Evolutionary conservation across 2,797 vertebrate species (phyloP).

Genomic region (Tokudaia muenninki): DNA sequence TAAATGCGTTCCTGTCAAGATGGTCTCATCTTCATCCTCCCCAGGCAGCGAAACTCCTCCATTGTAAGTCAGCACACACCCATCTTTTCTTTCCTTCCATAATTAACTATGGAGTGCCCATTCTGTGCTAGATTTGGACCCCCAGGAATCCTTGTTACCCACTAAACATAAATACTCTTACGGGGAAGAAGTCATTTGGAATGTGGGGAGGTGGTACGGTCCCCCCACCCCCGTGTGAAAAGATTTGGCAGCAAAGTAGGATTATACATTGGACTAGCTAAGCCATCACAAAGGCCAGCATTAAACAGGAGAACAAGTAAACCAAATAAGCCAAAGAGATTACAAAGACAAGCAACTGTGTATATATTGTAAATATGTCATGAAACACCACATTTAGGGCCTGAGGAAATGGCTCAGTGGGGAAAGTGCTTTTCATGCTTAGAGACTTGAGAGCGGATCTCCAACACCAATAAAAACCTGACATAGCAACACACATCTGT

Average conservation of each 20-base stretch:
- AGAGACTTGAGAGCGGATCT: neutral
- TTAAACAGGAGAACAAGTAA: neutral
- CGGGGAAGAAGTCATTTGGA: neutral
- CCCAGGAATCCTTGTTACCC: neutral
- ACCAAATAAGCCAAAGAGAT: neutral
- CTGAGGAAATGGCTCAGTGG: neutral
- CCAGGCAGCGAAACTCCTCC: neutral
- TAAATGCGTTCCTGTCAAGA: neutral
- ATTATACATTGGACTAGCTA: neutral
- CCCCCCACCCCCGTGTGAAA: neutral
- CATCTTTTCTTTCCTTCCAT: neutral
- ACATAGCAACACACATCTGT: neutral
- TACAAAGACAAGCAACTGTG: neutral
- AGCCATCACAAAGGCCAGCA: neutral
- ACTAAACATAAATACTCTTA: neutral
- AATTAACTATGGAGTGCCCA: neutral
- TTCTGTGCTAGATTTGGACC: conserved; percentile 5
- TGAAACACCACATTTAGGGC: neutral
- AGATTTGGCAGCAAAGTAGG: neutral
- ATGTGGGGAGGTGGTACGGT: neutral
- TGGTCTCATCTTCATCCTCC: neutral
- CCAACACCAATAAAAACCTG: neutral
- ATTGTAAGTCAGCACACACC: neutral
- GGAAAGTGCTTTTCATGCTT: neutral
- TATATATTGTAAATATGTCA: neutral